Evolutionary conservation across 2,888 invertebrate genomes (phyloP), one percentile per base, ranked within the genome.

Genomic region (Dorcus hopei): DNA sequence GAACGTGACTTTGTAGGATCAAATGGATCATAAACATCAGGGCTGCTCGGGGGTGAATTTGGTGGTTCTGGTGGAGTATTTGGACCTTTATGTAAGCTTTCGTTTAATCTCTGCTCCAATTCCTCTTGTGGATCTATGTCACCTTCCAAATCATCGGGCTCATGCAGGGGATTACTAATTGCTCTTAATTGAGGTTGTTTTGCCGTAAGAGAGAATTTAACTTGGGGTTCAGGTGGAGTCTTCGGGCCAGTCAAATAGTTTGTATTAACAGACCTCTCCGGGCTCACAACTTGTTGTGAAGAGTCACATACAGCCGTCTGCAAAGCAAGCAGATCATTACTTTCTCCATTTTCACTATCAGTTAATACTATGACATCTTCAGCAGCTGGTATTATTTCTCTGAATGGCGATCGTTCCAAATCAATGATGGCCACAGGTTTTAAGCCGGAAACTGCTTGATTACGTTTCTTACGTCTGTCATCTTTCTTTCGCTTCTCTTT

Each of bases 11-110:
- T 91, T 7, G 94, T 93, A 0, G 94, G 94, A 78, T 94, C 93
- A 77, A 93, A 94, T 1, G 94, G 94, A 85, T 94, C 93, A 77
- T 94, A 94, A 3, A 88, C 92, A 77, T 92, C 91, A 0, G 91
- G 91, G 9, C 90, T 87, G 61, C 86, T 86, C 0, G 86, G 87
- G 1, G 86, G 86, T 6, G 87, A 86, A 58, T 83, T 84, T 52
- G 87, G 87, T 0, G 86, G 86, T 65, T 86, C 86, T 0, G 85
- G 86, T 0, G 89, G 89, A 3, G 89, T 89, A 70, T 89, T 89
- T 0, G 89, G 89, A 0, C 89, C 89, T 70, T 85, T 85, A 66
- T 85, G 83, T 59, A 80, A 75, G 3, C 54, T 65, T 49, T 66
- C 71, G 58, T 61, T 70, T 53, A 66, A 63, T 62, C 66, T 66